Base-by-base conservation (phyloP, 2,113 vertebrate genomes). In the Xyrauchen texanus region DNA sequence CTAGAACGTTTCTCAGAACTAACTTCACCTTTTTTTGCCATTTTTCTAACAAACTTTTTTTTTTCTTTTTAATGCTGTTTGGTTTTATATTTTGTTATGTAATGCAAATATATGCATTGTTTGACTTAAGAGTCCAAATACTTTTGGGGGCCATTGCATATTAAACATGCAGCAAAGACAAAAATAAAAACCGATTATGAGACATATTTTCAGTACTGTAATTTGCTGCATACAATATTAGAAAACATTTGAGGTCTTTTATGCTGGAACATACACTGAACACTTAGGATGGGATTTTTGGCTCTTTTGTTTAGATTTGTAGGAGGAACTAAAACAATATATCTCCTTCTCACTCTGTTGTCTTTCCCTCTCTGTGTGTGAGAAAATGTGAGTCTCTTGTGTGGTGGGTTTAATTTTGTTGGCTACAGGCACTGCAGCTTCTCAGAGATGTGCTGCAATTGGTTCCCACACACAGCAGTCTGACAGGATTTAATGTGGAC, bases 331-430 rank as follows among this genome's bases (percentile, higher is more conserved):
- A n/a, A 65, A 51, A 66, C 15, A 58, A 13, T 66, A 51, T 44
- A 11, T 72, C 10, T 57, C 53, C 64, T n/a, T n/a, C 5, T 10
- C 13, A 58, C 34, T 57, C 53, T 72, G 16, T 71, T 34, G 21
- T 34, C 21, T n/a, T 4, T 10, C 13, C 58, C 34, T 57, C 53
- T 72, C 8, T 71, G n/a, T 13, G 53, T 42, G 52, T 42, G 68
- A 79, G 62, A 60, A 77, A 49, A 79, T 16, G 66, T 44, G 12
- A 9, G 68, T 47, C 60, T 77, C 80, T 83, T 62, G 82, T 72
- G 66, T 81, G 78, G 78, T 80, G 74, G 82, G 82, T 81, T 42
- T 16, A 81, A 81, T 76, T 80, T 44, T 73, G 64, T 80, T 82
- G 75, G 61, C 60, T 71, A 45, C 74, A 70, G 67, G 60, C 73